These are phyloP conservation scores for Potorous gilbertii DNA, from an alignment of 2,797 vertebrate species.

Conservation along the genomic window DNA sequence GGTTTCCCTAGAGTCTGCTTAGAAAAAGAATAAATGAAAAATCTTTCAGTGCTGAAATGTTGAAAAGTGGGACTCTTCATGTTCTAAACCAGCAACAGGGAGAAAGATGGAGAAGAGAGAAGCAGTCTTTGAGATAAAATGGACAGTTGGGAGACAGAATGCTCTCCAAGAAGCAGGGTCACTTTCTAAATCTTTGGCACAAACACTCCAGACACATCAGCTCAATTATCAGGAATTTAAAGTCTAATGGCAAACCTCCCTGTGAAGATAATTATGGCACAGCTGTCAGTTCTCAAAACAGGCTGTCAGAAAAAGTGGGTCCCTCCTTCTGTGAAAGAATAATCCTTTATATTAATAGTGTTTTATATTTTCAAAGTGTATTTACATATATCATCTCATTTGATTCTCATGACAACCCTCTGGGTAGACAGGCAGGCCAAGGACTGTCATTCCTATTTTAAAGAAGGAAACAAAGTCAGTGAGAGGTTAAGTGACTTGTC, in stretches of 20 bases:
- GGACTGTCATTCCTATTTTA: background rate
- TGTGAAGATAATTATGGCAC: conserved; percentile 79
- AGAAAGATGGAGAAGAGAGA: conserved; percentile 34
- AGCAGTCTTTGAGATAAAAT: background rate
- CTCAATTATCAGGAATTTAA: conserved; percentile 77
- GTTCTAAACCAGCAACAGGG: conserved; percentile 70
- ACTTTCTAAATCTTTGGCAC: background rate
- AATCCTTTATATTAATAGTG: background rate
- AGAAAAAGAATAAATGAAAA: conserved; percentile 31
- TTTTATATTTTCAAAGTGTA: background rate
- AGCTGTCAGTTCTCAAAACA: conserved; percentile 74
- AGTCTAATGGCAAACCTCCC: conserved; percentile 75
- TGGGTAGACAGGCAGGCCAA: background rate
- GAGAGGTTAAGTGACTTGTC: background rate
- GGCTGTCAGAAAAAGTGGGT: background rate
- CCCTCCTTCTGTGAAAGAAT: background rate
- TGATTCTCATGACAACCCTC: background rate
- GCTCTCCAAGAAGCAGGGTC: background rate
- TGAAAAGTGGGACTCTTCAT: background rate
- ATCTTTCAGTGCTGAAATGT: too few species aligned
- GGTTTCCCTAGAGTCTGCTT: background rate
- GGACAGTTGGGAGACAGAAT: background rate
- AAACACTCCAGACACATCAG: conserved; percentile 60
- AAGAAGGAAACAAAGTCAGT: background rate
- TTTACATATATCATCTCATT: background rate